A percentile compares a stretch with the other conserved stretches of the same genome.
phyloP scores from a whole-genome alignment of 2,888 invertebrate species.

The Ceratothoa steindachneri region DNA sequence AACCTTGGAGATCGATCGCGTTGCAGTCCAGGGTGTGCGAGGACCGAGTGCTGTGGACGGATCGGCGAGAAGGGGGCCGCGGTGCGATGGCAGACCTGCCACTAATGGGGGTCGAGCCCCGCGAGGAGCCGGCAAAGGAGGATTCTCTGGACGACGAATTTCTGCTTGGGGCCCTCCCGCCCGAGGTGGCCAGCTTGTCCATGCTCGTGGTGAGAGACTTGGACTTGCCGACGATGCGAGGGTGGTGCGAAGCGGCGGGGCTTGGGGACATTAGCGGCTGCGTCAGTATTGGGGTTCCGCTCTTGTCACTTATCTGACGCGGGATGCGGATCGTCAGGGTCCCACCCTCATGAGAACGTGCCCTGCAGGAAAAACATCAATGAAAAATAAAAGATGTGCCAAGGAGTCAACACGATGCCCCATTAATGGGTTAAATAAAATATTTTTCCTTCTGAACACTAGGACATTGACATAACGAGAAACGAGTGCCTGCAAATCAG shows the following conservation, averaged over 20 bases:
- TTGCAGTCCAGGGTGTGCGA: conserved; percentile 19
- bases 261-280: not conserved
- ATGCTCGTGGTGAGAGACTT: conserved; percentile 40
- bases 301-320: conserved; percentile 24
- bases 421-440: too few species aligned
- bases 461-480: too few species aligned
- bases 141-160: conserved; percentile 21
- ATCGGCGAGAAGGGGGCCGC: conserved; percentile 9
- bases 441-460: too few species aligned
- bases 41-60: not conserved
- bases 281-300: not conserved
- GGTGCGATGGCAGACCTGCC: conserved; percentile 16
- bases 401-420: too few species aligned
- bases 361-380: conserved; percentile 17
- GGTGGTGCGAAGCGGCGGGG: not conserved
- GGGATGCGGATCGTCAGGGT: conserved; percentile 43
- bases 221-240: conserved; percentile 28
- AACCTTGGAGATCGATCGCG: conserved; percentile 21
- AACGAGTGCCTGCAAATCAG: too few species aligned
- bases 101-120: conserved; percentile 35
- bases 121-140: conserved; percentile 14
- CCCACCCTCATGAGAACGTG: conserved; percentile 38
- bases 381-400: too few species aligned
- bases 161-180: not conserved
- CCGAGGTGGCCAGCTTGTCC: conserved; percentile 30